Evolutionary conservation across 1,140 invertebrate species (phyloP), one percentile per base, ranked within the genome.

Genomic region (Oryctes rhinoceros): DNA sequence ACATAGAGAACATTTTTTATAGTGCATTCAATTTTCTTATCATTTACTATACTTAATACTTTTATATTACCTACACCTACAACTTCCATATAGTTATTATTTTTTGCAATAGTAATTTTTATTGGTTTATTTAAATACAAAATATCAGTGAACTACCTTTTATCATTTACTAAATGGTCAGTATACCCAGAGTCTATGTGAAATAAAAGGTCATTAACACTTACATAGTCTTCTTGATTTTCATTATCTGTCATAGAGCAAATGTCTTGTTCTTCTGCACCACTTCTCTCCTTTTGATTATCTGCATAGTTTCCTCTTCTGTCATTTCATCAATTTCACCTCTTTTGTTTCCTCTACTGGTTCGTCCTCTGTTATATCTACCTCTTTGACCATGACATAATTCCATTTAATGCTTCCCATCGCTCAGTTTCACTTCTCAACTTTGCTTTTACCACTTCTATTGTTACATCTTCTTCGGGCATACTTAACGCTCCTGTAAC

Each of bases 21-120:
- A 4, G 11, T 62, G 77, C 49, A 80, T 44, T 76, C 30, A 24
- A 80, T 44, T 47, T 35, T 67, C 24, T 79, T 30, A 71, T 79
- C 44, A 44, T 74, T 74, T 71, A 79, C 44, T 24, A n/a, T 20
- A 71, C 30, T 71, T 3, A 20, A 44, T n/a, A 49, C 78, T 35
- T 49, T 20, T 20, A 80, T 76, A 65, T 49, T 80, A 53, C 79
- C 67, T 76, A 49, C 48, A 18, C 47, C 74, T 59, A 37, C 35
- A 35, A 67, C 79, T 18, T 83, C 79, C 6, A 89, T 76, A 9
- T 83, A 88, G 13, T 87, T 74, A 78, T 89, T 88, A 53, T 74
- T 80, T 49, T 80, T 80, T 18, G 79, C 79, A 47, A 80, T 30
- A 44, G 67, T 39, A n/a, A 80, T 80, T 76, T 76, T 80, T 76